Conservation (phyloP, 2,888 invertebrate genomes). For the Laothoe populi region DNA sequence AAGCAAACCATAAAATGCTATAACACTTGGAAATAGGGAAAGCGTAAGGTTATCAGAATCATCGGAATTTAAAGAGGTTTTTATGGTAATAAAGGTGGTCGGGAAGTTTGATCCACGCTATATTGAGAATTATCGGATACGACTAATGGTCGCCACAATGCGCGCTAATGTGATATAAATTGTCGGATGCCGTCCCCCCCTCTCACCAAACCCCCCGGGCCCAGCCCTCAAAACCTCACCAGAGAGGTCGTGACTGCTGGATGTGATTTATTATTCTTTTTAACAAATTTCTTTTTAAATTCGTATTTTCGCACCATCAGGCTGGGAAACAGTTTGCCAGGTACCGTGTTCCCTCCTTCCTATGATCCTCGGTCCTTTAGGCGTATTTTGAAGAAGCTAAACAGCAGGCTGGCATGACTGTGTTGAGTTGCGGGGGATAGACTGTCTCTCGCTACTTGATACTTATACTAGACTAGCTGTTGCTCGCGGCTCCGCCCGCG, state of each 20-base stretch:
- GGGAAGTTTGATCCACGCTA: slow-evolving; percentile 44
- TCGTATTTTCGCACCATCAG: too few species aligned
- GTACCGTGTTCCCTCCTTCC: too few species aligned
- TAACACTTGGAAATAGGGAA: not conserved
- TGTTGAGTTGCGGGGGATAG: too few species aligned
- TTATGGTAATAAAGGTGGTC: slow-evolving; percentile 50
- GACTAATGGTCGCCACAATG: slow-evolving; percentile 31
- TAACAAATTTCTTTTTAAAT: not conserved
- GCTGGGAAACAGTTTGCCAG: too few species aligned
- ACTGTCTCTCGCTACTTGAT: too few species aligned
- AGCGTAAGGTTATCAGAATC: not conserved
- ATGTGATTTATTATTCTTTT: not conserved
- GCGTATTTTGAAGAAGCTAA: too few species aligned
- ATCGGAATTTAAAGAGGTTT: slow-evolving; percentile 30
- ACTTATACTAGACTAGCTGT: too few species aligned
- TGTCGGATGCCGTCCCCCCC: slow-evolving; percentile 59
- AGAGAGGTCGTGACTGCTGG: not conserved
- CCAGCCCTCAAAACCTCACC: slow-evolving; percentile 8
- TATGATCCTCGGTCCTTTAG: too few species aligned
- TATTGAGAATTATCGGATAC: slow-evolving; percentile 50
- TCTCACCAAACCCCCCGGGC: slow-evolving; percentile 13
- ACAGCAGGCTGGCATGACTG: too few species aligned
- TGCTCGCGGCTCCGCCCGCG: too few species aligned
- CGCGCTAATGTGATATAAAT: slow-evolving; percentile 79
- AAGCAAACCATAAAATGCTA: slow-evolving; percentile 13